Conservation (phyloP, 2,113 vertebrate genomes). For the Paraplagusia blochii region DNA sequence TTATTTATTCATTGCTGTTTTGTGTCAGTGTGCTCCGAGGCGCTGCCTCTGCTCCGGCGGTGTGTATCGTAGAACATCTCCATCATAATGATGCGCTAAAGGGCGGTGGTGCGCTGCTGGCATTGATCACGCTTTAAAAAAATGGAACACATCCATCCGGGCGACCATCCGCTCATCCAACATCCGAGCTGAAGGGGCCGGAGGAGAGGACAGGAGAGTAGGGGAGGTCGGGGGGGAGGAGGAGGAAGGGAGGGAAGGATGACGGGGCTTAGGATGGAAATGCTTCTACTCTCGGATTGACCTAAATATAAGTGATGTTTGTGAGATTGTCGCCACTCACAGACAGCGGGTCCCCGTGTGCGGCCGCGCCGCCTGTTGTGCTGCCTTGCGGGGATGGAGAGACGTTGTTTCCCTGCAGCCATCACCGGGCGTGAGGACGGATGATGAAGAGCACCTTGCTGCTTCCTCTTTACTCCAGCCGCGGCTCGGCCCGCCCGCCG, state of each 20-base stretch:
- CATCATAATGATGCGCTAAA: conserved; percentile 27
- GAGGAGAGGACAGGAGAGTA: conserved; percentile 38
- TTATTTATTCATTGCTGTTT: not conserved
- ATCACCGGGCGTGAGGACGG: conserved; percentile 28
- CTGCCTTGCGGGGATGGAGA: conserved; percentile 18
- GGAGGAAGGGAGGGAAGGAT: not conserved
- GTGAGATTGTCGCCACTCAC: conserved; percentile 14
- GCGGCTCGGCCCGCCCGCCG: conserved; percentile 9
- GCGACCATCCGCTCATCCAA: conserved; percentile 20
- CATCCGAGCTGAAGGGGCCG: conserved; percentile 20
- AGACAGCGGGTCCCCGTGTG: conserved; percentile 37
- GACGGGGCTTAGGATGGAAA: conserved; percentile 24
- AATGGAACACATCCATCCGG: conserved; percentile 34
- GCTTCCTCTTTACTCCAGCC: conserved; percentile 1
- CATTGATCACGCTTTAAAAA: conserved; percentile 42
- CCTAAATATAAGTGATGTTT: conserved; percentile 47
- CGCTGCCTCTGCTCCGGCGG: conserved; percentile 21
- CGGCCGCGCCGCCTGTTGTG: conserved; percentile 43
- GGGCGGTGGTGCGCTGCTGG: conserved; percentile 42
- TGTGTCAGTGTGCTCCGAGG: conserved; percentile 19
- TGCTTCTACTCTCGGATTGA: conserved; percentile 47
- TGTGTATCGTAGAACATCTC: not conserved
- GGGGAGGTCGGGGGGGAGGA: conserved; percentile 4
- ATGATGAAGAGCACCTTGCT: conserved; percentile 56
- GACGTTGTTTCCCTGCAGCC: conserved; percentile 18